Base-by-base conservation (phyloP, 2,888 invertebrate genomes). In the Periphyllus acericola region DNA sequence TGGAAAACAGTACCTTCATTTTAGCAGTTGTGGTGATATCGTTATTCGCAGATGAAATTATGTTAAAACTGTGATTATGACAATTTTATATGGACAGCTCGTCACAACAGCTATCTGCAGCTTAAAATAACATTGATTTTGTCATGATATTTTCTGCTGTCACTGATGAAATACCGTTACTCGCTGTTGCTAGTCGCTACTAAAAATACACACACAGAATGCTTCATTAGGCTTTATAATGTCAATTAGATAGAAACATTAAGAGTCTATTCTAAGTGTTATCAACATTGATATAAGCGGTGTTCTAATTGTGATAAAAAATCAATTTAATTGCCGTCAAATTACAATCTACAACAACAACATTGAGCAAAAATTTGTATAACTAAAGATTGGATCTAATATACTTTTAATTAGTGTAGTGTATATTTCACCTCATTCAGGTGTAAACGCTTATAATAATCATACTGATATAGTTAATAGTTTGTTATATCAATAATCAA, bases 1-100 rank as follows among this genome's bases (percentile, higher is more conserved):
- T 25, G 2, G 52, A n/a, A 76, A n/a, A 80, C 36, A 80, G 9
- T 80, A 80, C 80, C 80, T 80, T 80, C 80, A 80, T 80, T 40
- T 19, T 80, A 40, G 9, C 14, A 79, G 78, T 80, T 25, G 17
- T 80, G 60, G n/a, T 80, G 34, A 66, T 68, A 29, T 40, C 17
- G 29, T 32, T 29, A 11, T 29, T 6, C 25, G 9, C 0, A 25
- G 2, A 60, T 6, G 6, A 60, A 60, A 25, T 21, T 19, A 3
- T 6, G 14, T 46, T 11, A 60, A 25, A 4, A 60, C 60, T 60
- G 60, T 6, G 21, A 60, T 9, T 25, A 11, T 60, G 21, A 60
- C 60, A 60, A 21, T 60, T 60, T 60, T 60, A 25, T 4, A 60
- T 21, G 60, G 21, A 60, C 25, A 21, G 60, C 60, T 60, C 3